Conservation (phyloP, 2,113 vertebrate species). For the Epinephelus moara region DNA sequence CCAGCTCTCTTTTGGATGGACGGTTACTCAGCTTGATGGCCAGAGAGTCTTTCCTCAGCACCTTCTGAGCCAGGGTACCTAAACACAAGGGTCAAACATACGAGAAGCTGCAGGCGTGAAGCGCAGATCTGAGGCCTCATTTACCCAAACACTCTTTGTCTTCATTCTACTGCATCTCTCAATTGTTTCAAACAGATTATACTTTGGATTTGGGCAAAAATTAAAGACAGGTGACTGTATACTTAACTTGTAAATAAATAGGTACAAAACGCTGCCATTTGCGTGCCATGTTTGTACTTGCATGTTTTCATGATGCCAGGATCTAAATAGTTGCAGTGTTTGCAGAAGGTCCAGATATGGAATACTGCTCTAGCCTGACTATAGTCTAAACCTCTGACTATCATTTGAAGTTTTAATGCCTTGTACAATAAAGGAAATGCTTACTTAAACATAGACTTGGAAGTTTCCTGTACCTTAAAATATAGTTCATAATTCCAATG, state of each 20-base stretch:
- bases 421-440: background rate
- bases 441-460: background rate
- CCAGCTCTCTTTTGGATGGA: constrained; percentile 95
- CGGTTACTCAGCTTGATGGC: constrained; percentile 99
- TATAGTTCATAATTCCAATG: background rate
- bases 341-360: too few relatives aligned
- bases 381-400: too few relatives aligned
- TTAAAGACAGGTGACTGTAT: too few relatives aligned
- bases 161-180: background rate
- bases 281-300: too few relatives aligned
- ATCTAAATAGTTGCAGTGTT: too few relatives aligned
- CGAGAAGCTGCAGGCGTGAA: background rate
- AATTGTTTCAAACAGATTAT: background rate
- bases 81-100: constrained; percentile 14
- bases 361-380: too few relatives aligned
- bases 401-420: background rate
- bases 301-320: too few relatives aligned
- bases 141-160: background rate
- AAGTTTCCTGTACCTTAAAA: background rate
- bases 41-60: constrained; percentile 97
- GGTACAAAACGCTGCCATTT: too few relatives aligned
- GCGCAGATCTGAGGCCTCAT: background rate
- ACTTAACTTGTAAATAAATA: too few relatives aligned
- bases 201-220: too few relatives aligned
- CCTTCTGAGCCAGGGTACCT: constrained; percentile 96